Base-by-base conservation (phyloP, 2,113 vertebrate species). In the Pachypanchax playfairii region DNA sequence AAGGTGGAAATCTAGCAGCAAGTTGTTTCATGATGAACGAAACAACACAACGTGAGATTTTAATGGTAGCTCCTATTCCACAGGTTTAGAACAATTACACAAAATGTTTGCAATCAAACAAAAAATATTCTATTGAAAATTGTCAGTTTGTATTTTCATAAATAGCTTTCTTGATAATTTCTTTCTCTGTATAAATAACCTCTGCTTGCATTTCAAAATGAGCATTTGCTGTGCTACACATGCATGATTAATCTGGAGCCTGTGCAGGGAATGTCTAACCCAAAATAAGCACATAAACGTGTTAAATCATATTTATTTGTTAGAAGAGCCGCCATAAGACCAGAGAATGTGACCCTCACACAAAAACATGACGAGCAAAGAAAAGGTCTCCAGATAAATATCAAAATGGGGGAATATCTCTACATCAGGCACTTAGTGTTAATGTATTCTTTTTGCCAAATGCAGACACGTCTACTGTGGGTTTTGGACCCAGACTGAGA, bases 111-210 rank as follows among this genome's bases (percentile, higher is more conserved):
- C 14, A 59, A 24, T 39, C 29, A 38, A 60, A 18, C 14, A 21
- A 33, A 39, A 22, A 4, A 53, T 26, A 57, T 31, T 53, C 14
- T 59, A 39, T 71, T 41, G 59, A 67, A 85, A 72, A 21, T 73
- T 49, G n/a, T 79, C 21, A 82, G 76, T 77, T 49, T 80, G 61
- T 80, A 67, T 74, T 72, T 80, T 80, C 58, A 90, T 89, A 88
- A 90, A 90, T 87, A 92, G 47, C 72, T 49, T 18, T 29, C 25
- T 28, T 9, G 1, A 49, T 50, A 29, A 10, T 49, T 18, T 56
- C 44, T 57, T 50, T 51, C 20, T 62, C 9, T 58, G 51, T 44
- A 83, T 52, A 82, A 81, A 51, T 65, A 71, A 20, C 48, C 48
- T 63, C 7, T 53, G 47, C 14, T 31, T 33, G 48, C 5, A 26